Evolutionary conservation across 2,888 invertebrate genomes (phyloP).

Genomic region (Epinotia bilunana): DNA sequence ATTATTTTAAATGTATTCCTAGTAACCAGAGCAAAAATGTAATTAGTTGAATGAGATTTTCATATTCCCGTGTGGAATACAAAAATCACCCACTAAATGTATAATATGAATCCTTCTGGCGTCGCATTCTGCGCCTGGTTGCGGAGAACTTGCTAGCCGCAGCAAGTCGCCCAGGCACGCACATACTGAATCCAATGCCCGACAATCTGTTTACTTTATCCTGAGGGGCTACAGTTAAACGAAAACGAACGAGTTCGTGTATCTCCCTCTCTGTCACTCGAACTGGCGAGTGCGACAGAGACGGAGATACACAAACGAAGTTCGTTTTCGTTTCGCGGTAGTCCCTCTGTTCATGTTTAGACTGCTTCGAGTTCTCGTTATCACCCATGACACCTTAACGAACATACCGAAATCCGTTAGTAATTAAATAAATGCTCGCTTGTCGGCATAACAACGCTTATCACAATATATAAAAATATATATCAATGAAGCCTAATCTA

Average conservation of each 20-base stretch:
- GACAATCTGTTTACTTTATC: slow-evolving; percentile 11
- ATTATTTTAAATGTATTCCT: slow-evolving; percentile 49
- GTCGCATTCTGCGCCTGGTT: slow-evolving; percentile 68
- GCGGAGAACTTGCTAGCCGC: slow-evolving; percentile 78
- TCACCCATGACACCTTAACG: slow-evolving; percentile 72
- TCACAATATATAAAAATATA: slow-evolving; percentile 85
- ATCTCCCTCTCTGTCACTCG: too few species aligned
- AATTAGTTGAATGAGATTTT: slow-evolving; percentile 81
- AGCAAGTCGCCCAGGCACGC: slow-evolving; percentile 82
- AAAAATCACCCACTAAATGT: slow-evolving; percentile 81
- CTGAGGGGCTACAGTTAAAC: too few species aligned
- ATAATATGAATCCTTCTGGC: slow-evolving; percentile 66
- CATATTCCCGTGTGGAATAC: slow-evolving; percentile 72
- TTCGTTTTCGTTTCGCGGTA: too few species aligned
- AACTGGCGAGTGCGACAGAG: too few species aligned
- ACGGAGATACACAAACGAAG: too few species aligned
- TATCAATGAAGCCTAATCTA: slow-evolving; percentile 83
- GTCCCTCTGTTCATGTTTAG: slow-evolving; percentile 26
- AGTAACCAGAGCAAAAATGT: slow-evolving; percentile 63
- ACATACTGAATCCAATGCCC: slow-evolving; percentile 53
- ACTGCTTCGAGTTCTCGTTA: slow-evolving; percentile 57
- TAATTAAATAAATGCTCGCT: slow-evolving; percentile 82
- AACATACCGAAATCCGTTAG: slow-evolving; percentile 65
- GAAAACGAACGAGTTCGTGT: too few species aligned
- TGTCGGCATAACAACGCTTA: slow-evolving; percentile 83